Base-by-base conservation (phyloP, 53 echinoderm and acorn worm species). In the Astropecten irregularis region DNA sequence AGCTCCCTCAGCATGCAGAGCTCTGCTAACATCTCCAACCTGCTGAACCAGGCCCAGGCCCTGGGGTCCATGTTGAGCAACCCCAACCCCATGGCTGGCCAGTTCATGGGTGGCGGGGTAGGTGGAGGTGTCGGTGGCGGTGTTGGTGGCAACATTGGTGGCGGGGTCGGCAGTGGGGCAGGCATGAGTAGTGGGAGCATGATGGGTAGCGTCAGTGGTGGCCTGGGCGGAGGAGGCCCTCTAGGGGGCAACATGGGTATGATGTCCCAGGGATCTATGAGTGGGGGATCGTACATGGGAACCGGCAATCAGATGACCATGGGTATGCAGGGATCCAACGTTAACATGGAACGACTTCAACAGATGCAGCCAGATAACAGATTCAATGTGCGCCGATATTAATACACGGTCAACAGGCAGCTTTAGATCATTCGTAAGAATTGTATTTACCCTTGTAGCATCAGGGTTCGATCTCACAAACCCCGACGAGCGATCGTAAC, bases 311-410 rank as follows among this genome's bases (percentile, higher is more conserved):
- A 79, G 62, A 32, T 79, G 62, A 23, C 27, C 13, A 48, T 55
- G 4, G 51, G 73, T 31, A 42, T 42, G 42, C 42, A 42, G 42
- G 60, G 50, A 0, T 22, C 47, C 36, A 85, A 31, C 19, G 30
- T 73, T 44, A 69, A 49, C 8, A 48, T 85, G 34, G 73, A 85
- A 16, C 85, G 73, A 32, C 50, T 59, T 21, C 85, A 73, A 6
- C 85, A 47, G 44, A 42, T 47, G 55, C 84, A 84, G 59, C 29
- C 69, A 35, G 85, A 85, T 9, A 73, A 61, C 46, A 47, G 85
- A 7, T 85, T 85, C 36, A 40, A 48, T 44, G 40, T 8, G 22
- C 71, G 61, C 32, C 85, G 62, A 15, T 79, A n/a, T 59, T 79
- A 32, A 61, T n/a, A n/a, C n/a, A n/a, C n/a, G n/a, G n/a, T n/a